phyloP scores from a whole-genome alignment of 2,797 vertebrate species.

The Enteromius anoplus region DNA sequence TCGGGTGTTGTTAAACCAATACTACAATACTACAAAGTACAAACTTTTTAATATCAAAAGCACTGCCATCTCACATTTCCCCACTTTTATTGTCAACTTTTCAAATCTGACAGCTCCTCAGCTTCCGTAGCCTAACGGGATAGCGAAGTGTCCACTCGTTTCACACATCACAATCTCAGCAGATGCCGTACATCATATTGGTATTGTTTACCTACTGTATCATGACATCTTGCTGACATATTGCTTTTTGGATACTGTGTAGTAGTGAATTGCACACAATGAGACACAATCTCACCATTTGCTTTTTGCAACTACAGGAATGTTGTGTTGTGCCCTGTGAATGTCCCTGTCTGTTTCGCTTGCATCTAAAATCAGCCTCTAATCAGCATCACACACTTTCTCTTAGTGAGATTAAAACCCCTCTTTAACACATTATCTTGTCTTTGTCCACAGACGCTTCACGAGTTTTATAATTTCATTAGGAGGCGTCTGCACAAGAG shows the following conservation, averaged over 20 bases:
- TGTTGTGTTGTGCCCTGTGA: constrained; percentile 7
- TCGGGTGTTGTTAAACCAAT: background rate
- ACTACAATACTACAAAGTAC: background rate
- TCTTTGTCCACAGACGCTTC: constrained; percentile 41
- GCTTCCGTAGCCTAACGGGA: background rate
- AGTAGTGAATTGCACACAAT: background rate
- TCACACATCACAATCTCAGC: constrained; percentile 14
- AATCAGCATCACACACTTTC: constrained; percentile 62
- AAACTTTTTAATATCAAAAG: background rate
- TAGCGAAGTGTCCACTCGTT: constrained; percentile 6
- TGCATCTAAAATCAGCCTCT: constrained; percentile 57
- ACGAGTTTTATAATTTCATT: constrained; percentile 67
- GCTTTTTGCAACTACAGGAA: constrained; percentile 9
- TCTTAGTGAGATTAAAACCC: constrained; percentile 61
- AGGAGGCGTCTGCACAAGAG: constrained; percentile 19
- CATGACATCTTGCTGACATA: constrained; percentile 8
- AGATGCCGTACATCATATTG: constrained; percentile 3
- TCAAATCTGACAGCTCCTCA: constrained; percentile 1
- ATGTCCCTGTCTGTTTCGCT: constrained; percentile 11
- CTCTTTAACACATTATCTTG: constrained; percentile 65
- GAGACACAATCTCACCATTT: constrained; percentile 29
- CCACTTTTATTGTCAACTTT: constrained; percentile 2
- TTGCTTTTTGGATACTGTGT: background rate
- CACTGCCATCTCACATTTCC: background rate
- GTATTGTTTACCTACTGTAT: background rate